Conservation (phyloP, 1,140 invertebrate species). For the Portunus trituberculatus region DNA sequence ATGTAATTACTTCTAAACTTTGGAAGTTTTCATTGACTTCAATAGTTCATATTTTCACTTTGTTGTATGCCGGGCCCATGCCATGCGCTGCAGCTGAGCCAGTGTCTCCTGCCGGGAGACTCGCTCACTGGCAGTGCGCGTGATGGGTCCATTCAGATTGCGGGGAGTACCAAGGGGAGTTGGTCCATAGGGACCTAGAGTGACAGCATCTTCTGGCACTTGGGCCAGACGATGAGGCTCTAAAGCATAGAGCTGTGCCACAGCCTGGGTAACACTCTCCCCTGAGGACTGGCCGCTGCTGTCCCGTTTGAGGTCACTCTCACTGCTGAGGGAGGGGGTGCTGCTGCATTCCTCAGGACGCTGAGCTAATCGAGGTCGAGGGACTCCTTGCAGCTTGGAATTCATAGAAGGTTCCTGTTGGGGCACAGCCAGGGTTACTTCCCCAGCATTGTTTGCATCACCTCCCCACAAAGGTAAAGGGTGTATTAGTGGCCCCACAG, state of each 20-base stretch:
- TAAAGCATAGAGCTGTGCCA: conserved; percentile 81
- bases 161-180: conserved; percentile 77
- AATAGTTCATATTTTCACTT: conserved; percentile 83
- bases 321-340: conserved; percentile 65
- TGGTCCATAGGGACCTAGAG: conserved; percentile 72
- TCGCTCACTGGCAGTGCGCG: conserved; percentile 90
- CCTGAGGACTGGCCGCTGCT: conserved; percentile 77
- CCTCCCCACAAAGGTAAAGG: conserved; percentile 55
- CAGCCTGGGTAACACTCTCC: conserved; percentile 78
- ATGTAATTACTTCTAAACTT: conserved; percentile 27
- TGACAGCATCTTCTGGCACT: conserved; percentile 76
- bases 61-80: conserved; percentile 92
- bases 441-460: conserved; percentile 55
- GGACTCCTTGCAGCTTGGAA: conserved; percentile 54
- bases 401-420: conserved; percentile 66
- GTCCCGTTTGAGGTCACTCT: conserved; percentile 73
- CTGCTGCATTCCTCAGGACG: conserved; percentile 78
- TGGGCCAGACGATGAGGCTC: conserved; percentile 78
- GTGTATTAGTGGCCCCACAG: conserved; percentile 63
- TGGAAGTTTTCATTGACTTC: conserved; percentile 36
- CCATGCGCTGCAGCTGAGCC: conserved; percentile 88
- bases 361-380: conserved; percentile 78
- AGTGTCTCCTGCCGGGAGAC: conserved; percentile 90
- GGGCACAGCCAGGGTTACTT: conserved; percentile 72
- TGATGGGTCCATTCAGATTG: conserved; percentile 84